Conservation (phyloP, 2,797 vertebrate genomes). For the Pampus argenteus region DNA sequence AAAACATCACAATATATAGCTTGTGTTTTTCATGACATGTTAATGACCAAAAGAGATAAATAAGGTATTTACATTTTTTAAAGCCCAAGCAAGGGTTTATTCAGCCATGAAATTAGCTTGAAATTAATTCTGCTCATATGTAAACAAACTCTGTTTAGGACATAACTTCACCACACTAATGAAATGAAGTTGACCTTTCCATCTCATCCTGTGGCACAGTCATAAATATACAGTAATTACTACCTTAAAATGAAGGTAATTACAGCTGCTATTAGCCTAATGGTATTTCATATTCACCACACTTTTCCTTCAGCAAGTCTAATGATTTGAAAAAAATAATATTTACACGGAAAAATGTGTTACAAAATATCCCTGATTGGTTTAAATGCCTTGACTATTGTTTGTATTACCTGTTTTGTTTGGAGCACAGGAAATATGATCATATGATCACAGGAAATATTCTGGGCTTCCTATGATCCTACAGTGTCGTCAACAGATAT, state of each 20-base stretch:
- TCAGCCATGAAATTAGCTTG: constrained; percentile 33
- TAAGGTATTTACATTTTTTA: constrained; percentile 27
- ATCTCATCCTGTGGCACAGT: neutral
- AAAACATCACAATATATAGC: neutral
- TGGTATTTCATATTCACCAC: neutral
- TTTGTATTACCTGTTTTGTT: neutral
- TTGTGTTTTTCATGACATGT: constrained; percentile 15
- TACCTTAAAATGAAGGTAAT: neutral
- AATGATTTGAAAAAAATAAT: neutral
- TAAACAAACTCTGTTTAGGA: constrained; percentile 11
- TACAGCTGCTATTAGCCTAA: neutral
- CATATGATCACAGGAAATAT: neutral
- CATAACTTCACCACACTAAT: constrained; percentile 3
- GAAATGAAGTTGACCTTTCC: neutral
- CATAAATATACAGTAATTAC: constrained; percentile 13
- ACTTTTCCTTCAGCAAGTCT: neutral
- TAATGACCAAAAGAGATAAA: constrained; percentile 16
- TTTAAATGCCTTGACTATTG: neutral
- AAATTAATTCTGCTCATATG: constrained; percentile 16
- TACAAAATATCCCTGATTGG: neutral
- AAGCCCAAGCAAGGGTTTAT: constrained; percentile 4
- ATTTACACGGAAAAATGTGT: neutral
- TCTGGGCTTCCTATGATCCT: neutral
- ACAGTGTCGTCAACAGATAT: no score
- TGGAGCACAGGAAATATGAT: neutral